Evolutionary conservation across 2,113 vertebrate species (phyloP).

Genomic region (Sinosuthora webbiana): DNA sequence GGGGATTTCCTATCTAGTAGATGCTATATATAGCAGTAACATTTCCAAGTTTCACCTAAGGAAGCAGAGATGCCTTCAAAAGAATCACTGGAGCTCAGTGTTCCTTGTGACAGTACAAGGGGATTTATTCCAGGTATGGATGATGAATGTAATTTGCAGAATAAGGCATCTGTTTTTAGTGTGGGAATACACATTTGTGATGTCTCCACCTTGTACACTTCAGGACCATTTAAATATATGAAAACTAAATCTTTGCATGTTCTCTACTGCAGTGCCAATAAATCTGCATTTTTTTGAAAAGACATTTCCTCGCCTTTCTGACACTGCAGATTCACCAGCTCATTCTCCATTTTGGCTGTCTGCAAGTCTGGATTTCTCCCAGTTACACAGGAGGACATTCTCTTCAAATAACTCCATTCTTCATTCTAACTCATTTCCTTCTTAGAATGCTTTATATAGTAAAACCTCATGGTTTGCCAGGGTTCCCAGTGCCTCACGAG

Average conservation of each 20-base stretch:
- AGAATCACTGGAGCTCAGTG: background rate
- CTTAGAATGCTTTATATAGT: background rate
- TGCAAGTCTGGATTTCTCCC: background rate
- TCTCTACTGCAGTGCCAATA: background rate
- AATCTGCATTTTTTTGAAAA: background rate
- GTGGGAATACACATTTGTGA: background rate
- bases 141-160: background rate
- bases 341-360: background rate
- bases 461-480: background rate
- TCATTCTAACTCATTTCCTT: background rate
- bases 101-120: background rate
- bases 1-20: background rate
- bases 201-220: background rate
- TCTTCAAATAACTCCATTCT: background rate
- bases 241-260: background rate
- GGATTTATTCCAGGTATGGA: background rate
- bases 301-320: background rate
- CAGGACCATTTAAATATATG: background rate
- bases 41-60: background rate
- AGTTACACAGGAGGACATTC: background rate
- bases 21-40: background rate
- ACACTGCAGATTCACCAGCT: background rate
- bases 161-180: background rate
- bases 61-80: background rate
- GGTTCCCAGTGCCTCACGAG: background rate